Base-by-base conservation (phyloP, 2,888 invertebrate species). In the Lasioglossum leucozonium region DNA sequence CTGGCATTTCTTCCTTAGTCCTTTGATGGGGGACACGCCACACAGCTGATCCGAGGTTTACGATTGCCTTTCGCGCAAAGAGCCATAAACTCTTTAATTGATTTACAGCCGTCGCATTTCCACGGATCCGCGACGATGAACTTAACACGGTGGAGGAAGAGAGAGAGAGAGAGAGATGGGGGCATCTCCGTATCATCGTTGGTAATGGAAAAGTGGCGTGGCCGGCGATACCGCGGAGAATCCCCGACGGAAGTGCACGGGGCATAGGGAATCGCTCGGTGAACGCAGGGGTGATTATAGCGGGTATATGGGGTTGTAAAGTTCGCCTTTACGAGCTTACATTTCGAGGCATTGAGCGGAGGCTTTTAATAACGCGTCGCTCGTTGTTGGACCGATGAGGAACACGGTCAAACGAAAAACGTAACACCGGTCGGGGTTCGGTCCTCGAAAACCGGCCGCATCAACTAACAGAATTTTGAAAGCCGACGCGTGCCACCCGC, bases 261-360 rank as follows among this genome's bases (percentile, higher is more conserved):
- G 51, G 55, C 67, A 44, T 67, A 82, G 58, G 72, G 83, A 79
- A 82, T 85, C 82, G 79, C 55, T 80, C 51, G 42, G 26, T 65
- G 77, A 72, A 62, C 69, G 37, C 51, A 44, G 69, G 88, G 86
- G 87, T 92, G 89, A 93, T 93, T 92, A 92, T 88, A 82, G 83
- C 85, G 80, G 86, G 85, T 92, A 91, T 92, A 92, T 90, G 83
- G 91, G 88, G 89, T 87, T 93, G 89, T 93, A 93, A 93, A 93
- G 81, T 81, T 85, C 72, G 72, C 42, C 85, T 93, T 93, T 93
- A 93, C 89, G 93, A 92, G 87, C 87, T 89, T 91, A 88, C 91
- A 91, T 92, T 91, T 90, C 88, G 86, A 90, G 85, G 85, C 88
- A 93, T 92, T 88, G 88, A 90, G 87, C 88, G 85, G 62, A 81